Evolutionary conservation across 1,140 invertebrate genomes (phyloP), one percentile per base, ranked within the genome.

Genomic region (Philotrypesis tridentata): DNA sequence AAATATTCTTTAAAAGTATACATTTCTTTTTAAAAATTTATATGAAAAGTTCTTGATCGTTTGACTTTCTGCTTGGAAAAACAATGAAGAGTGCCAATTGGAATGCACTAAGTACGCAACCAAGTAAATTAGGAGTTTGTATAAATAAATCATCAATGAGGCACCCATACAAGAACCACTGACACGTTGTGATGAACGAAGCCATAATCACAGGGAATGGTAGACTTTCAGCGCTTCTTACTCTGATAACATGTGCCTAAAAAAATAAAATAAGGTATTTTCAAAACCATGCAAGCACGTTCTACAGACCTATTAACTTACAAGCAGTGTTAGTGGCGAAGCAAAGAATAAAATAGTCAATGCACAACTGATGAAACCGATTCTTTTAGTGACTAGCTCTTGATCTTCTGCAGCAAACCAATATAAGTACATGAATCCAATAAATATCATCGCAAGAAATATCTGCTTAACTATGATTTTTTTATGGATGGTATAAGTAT

Each of bases 321-420:
- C 92, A 84, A 97, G 88, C 86, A 95, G 94, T 29, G 94, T 94
- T 80, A 97, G 92, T 27, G 96, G 96, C 61, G 96, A 95, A 37
- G 95, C 95, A 89, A 97, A 96, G 84, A 96, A 96, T 65, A 96
- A 85, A 65, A 97, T 92, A 14, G 96, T 96, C 8, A 96, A 91
- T 48, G 92, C 86, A 86, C 95, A 96, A 84, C 95, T 95, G 31
- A 95, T 87, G 21, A 95, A 89, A 76, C 95, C 96, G 92, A 93
- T 87, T 86, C 89, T 83, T 60, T 88, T 85, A 48, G 85, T 84
- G 11, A 89, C 89, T 37, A 88, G 11, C 23, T 23, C 2, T 80
- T 83, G 84, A 65, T 92, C 87, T 21, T 84, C 60, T 82, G 93
- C 92, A 63, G 88, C 83, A 82, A 85, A 85, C 77, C 91, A 89